Evolutionary conservation across 2,113 vertebrate genomes (phyloP), one percentile per base, ranked within the genome.

Genomic region (Ciconia stormi): DNA sequence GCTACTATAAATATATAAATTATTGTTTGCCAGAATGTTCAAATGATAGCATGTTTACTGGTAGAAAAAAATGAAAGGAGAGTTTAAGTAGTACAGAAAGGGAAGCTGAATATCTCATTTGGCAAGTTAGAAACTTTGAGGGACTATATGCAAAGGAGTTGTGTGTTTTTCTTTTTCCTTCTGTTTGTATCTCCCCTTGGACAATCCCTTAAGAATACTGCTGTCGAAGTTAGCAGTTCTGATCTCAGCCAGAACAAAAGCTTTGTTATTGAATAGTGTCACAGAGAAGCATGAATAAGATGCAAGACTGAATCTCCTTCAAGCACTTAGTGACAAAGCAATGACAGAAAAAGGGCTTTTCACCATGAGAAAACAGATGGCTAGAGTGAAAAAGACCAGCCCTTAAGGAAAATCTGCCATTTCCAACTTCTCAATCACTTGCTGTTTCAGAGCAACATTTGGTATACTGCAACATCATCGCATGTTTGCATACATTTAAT

Each of bases 151-250:
- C 89, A 92, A 71, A 34, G 82, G 56, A 50, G 30, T 95, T 97
- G 94, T 98, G 97, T 99, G 98, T 98, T 98, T 98, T 98, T 97
- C 89, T 94, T 97, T 97, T 98, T 97, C 89, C 95, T 98, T 98
- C 98, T 97, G 92, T 96, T 95, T 97, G 73, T 82, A 94, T 89
- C 93, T 90, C 86, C 89, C 72, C 85, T 92, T 93, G 76, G 94
- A 92, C 79, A 97, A 55, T 97, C 95, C 94, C 87, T 94, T 58
- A 84, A 95, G 95, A 97, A 92, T 97, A 93, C 95, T 92, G 87
- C 94, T 83, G 97, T 96, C 96, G 83, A 93, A 94, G 94, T 96
- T 97, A 97, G 96, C 93, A 97, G 94, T 96, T 97, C 93, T 93
- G 97, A 93, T 96, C 89, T 96, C 96, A 94, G 94, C 90, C 93